Base-by-base conservation (phyloP, 2,797 vertebrate species). In the Falco concolor region DNA sequence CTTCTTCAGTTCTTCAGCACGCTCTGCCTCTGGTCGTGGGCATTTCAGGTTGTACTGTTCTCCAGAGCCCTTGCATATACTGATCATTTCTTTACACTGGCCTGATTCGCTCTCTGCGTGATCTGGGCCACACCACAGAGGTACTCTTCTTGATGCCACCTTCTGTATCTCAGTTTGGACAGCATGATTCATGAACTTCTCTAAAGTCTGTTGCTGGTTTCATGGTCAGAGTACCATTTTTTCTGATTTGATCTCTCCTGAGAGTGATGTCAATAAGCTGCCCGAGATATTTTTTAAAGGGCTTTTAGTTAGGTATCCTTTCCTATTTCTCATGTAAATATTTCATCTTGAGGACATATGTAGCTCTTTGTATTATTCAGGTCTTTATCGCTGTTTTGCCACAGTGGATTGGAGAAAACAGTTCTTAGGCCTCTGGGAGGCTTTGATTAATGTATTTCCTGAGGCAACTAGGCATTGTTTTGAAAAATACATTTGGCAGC, bases 381-480 rank as follows among this genome's bases (percentile, higher is more conserved):
- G 84, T 76, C 79, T 92, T 86, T 84, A 87, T 90, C 6, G 5
- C 61, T 49, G 18, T 44, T 81, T 64, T 84, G 56, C 54, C 57
- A 83, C 21, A 2, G 36, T n/a, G 76, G 28, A 28, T 65, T 76
- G 68, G 45, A 87, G 72, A 47, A 94, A 93, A 84, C 3, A 3
- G 42, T 81, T 88, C 74, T 52, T 54, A 67, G 85, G 36, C 32
- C 40, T 70, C 60, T 56, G 70, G 69, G 84, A 89, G 38, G 78
- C 70, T 92, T 63, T 72, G 76, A 89, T 89, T 49, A 47, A 89
- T 94, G 38, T 23, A 75, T 93, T 97, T 94, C 77, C 90, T 76
- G 57, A 93, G 79, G 75, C 87, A 96, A 75, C 83, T 72, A 69
- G 86, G 57, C 79, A 89, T 76, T 63, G 84, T 94, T 97, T 94